phyloP scores from a whole-genome alignment of 1,140 invertebrate genomes.

The Musca domestica region DNA sequence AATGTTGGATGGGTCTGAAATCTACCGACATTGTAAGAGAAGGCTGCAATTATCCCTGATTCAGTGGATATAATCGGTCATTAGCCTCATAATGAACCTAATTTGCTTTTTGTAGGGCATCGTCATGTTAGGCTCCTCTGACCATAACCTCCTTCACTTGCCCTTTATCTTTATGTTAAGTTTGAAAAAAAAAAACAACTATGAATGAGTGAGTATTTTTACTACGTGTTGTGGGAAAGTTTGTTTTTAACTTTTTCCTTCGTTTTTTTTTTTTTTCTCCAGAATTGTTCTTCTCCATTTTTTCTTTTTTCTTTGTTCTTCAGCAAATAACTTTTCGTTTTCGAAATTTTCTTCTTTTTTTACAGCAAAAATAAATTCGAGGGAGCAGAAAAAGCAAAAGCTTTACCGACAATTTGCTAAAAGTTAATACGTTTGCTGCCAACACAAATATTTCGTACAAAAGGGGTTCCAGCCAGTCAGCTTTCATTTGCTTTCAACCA shows the following conservation, averaged over 20 bases:
- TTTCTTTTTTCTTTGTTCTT: neutral
- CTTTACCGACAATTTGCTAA: constrained; percentile 19
- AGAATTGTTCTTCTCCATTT: no score
- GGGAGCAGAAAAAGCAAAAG: neutral
- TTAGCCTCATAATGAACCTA: no score
- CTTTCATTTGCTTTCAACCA: no score
- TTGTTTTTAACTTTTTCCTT: no score
- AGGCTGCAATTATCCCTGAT: no score
- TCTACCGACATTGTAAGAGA: no score
- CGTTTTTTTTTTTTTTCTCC: no score
- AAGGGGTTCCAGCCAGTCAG: no score
- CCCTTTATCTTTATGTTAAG: neutral
- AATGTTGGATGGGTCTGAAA: no score
- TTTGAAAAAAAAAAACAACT: neutral
- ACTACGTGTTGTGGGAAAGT: constrained; percentile 5
- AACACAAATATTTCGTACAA: neutral
- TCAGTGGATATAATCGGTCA: no score
- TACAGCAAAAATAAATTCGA: neutral
- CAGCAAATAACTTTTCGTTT: neutral
- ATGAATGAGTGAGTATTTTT: neutral
- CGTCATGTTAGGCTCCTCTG: no score
- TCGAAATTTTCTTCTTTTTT: neutral
- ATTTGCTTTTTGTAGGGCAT: no score
- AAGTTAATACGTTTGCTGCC: constrained; percentile 2
- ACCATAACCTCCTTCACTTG: neutral